phyloP scores from a whole-genome alignment of 2,797 vertebrate genomes.

The Cossypha polioptera region DNA sequence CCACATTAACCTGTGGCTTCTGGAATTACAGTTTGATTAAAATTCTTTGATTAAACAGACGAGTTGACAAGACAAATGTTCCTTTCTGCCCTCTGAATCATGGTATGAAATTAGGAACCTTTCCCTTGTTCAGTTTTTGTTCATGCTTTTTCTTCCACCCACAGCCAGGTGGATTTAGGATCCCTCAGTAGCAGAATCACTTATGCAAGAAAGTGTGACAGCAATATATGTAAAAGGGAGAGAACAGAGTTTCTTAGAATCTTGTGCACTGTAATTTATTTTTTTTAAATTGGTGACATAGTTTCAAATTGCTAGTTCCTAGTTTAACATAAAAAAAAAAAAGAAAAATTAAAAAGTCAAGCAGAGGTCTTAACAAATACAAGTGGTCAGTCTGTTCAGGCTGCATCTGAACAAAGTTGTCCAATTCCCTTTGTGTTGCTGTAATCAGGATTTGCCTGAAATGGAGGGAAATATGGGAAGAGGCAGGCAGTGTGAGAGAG shows the following conservation, averaged over 20 bases:
- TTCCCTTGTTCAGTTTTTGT: neutral
- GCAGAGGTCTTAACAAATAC: neutral
- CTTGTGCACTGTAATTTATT: neutral
- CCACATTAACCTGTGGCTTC: neutral
- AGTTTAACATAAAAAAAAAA: neutral
- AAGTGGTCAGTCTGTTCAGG: neutral
- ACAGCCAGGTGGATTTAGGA: neutral
- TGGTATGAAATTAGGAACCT: neutral
- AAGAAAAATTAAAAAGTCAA: neutral
- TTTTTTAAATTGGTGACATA: neutral
- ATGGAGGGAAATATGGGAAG: neutral
- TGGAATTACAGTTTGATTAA: slow-evolving; percentile 14
- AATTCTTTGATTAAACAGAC: slow-evolving; percentile 17
- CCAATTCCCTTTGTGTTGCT: neutral
- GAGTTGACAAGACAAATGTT: neutral
- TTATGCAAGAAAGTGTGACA: rapidly evolving
- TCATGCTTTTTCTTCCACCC: neutral
- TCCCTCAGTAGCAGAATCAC: neutral
- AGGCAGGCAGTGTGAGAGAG: neutral
- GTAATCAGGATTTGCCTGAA: neutral
- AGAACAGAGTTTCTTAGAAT: neutral
- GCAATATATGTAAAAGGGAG: neutral
- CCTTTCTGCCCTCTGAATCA: neutral
- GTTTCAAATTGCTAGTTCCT: neutral
- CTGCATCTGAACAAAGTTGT: neutral